These are phyloP conservation scores for Xanthia togata DNA, from an alignment of 2,888 invertebrate species.

Conservation along the genomic window DNA sequence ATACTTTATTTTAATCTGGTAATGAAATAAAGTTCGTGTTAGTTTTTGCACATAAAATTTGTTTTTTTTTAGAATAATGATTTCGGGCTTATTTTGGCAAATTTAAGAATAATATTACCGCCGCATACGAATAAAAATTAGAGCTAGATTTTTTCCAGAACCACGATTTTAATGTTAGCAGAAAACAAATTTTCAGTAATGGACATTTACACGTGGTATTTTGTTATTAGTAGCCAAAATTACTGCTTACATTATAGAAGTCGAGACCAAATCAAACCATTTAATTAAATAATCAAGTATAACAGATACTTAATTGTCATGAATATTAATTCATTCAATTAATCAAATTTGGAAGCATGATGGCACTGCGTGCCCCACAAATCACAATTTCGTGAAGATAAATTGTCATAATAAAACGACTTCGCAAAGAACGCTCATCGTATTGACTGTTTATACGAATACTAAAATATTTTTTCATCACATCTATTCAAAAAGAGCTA, in stretches of 20 bases:
- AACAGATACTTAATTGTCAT: background rate
- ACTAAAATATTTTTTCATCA: background rate
- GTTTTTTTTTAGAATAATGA: background rate
- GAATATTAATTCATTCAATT: conserved; percentile 39
- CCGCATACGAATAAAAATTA: background rate
- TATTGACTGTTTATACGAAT: background rate
- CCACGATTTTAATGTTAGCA: background rate
- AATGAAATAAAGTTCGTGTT: background rate
- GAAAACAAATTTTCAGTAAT: background rate
- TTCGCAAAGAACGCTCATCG: background rate
- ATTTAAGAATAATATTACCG: background rate
- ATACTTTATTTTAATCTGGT: background rate
- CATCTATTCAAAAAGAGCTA: no score
- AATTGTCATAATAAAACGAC: background rate
- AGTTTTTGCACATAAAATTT: background rate
- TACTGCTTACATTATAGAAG: background rate
- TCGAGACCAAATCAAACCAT: background rate
- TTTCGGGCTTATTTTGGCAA: background rate
- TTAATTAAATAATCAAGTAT: background rate
- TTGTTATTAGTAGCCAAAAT: background rate
- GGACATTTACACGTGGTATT: background rate
- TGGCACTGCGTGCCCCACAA: background rate
- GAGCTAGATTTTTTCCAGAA: background rate
- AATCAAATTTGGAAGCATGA: conserved; percentile 31
- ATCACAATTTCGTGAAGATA: conserved; percentile 20